A percentile compares a stretch with the other conserved stretches of the same genome.
These are phyloP conservation scores for Cerastis leucographa DNA, from an alignment of 2,888 invertebrate species.

Conservation along the genomic window DNA sequence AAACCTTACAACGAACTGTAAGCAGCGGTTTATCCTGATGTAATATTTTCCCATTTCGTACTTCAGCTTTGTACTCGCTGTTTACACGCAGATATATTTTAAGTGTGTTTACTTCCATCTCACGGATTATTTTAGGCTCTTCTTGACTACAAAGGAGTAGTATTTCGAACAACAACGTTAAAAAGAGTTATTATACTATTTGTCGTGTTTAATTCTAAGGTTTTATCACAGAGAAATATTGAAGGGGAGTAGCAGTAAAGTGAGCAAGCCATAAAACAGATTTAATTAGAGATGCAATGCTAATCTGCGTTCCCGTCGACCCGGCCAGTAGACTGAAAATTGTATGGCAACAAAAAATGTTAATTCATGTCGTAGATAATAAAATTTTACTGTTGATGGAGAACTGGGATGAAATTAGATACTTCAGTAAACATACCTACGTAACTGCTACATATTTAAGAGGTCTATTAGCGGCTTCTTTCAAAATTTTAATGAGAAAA, in stretches of 20 bases:
- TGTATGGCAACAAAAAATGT: constrained; percentile 70
- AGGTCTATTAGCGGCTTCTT: constrained; percentile 67
- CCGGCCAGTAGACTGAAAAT: constrained; percentile 66
- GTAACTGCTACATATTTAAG: constrained; percentile 67
- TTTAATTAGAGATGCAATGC: constrained; percentile 81
- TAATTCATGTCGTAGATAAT: constrained; percentile 68
- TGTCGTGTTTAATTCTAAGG: constrained; percentile 49
- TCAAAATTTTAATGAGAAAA: constrained; percentile 71
- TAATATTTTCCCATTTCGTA: constrained; percentile 69
- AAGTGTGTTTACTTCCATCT: constrained; percentile 57
- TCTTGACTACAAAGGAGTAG: constrained; percentile 36
- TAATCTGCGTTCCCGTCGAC: constrained; percentile 75
- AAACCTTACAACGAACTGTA: constrained; percentile 75
- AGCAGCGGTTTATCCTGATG: constrained; percentile 74
- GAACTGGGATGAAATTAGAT: constrained; percentile 63
- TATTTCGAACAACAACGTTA: constrained; percentile 34
- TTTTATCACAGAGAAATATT: constrained; percentile 58
- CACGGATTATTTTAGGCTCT: constrained; percentile 53
- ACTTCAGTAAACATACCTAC: constrained; percentile 64
- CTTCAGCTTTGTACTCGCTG: constrained; percentile 62
- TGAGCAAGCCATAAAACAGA: constrained; percentile 67
- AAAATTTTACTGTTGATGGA: constrained; percentile 67
- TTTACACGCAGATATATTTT: constrained; percentile 56
- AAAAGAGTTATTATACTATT: constrained; percentile 46
- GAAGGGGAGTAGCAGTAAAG: constrained; percentile 62